Conservation (phyloP, 2,113 vertebrate genomes). For the Eulacestoma nigropectus region DNA sequence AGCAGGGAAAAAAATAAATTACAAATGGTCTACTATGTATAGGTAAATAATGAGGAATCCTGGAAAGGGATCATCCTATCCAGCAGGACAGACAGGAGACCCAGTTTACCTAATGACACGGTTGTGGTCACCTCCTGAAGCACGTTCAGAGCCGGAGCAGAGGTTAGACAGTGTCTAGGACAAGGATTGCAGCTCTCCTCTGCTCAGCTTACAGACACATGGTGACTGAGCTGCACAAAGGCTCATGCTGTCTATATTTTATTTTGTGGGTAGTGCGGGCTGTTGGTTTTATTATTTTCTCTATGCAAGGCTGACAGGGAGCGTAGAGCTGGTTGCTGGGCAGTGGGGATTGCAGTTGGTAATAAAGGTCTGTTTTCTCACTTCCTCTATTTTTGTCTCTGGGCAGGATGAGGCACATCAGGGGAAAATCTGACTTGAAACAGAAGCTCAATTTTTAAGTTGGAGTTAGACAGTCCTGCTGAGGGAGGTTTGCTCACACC, state of each 20-base stretch:
- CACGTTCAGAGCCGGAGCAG: background rate
- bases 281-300: conserved; percentile 62
- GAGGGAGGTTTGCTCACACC: background rate
- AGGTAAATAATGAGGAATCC: background rate
- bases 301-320: conserved; percentile 8
- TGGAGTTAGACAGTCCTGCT: conserved; percentile 13
- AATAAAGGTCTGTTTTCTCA: conserved; percentile 67
- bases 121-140: background rate
- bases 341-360: conserved; percentile 42
- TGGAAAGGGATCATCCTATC: background rate
- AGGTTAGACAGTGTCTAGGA: background rate
- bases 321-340: conserved; percentile 8
- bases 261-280: conserved; percentile 25
- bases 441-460: conserved; percentile 3
- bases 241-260: conserved; percentile 42
- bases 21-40: background rate
- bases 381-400: conserved; percentile 62
- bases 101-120: background rate
- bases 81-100: background rate
- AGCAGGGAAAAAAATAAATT: background rate
- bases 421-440: conserved; percentile 44
- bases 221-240: background rate
- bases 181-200: background rate
- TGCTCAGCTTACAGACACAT: conserved; percentile 6
- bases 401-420: conserved; percentile 49